Evolutionary conservation across 2,113 vertebrate species (phyloP), one percentile per base, ranked within the genome.

Genomic region (Sorex fumeus): DNA sequence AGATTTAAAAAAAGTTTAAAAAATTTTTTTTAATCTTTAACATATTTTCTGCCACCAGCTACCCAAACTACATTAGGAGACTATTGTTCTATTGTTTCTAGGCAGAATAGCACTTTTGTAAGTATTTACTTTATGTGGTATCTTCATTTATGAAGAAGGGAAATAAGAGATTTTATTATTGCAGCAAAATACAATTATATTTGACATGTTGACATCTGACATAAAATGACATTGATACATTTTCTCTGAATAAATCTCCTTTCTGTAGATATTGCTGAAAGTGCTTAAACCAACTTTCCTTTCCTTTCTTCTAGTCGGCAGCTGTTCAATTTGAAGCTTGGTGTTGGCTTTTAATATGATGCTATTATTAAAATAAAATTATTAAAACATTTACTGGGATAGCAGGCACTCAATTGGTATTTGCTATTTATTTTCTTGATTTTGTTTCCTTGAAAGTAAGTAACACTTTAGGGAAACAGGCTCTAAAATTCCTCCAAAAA

Each of bases 161-260:
- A 82, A 92, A 67, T 36, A 80, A 76, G 34, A 15, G 1, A 36
- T 91, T 95, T 92, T 78, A 91, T 90, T 80, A 77, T 69, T 91
- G 32, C 78, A 92, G 72, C 19, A 85, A 84, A 96, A 90, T 62
- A 79, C 92, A 87, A 82, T 90, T 84, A 84, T 85, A 91, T 95
- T 87, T 92, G 87, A 96, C 69, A 85, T 67, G 77, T 88, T 89
- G 84, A 92, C 77, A 74, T 74, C 34, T 94, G 90, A 94, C 53
- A 93, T 71, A 79, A 96, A 91, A 92, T 88, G 77, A 45, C 53
- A 60, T 60, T 50, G 93, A 87, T 90, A 50, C 36, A 64, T 94
- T 69, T 84, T 82, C 57, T 93, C 76, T 87, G 80, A 81, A 87
- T 88, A 82, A 74, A 64, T 66, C 70, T 96, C 60, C 13, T 87